Conservation (phyloP, 1,140 invertebrate species). For the Centruroides vittatus region DNA sequence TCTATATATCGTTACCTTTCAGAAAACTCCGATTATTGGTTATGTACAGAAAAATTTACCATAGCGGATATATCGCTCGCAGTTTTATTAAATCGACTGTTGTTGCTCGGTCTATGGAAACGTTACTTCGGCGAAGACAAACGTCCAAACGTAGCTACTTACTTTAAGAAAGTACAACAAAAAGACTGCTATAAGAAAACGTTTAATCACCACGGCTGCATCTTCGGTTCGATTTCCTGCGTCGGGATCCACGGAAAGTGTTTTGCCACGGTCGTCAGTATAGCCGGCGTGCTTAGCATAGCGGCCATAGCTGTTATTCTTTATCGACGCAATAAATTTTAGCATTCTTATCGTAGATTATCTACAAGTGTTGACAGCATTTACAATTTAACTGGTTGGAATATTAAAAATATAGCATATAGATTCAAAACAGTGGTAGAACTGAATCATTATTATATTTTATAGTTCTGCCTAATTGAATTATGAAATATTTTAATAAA, state of each 20-base stretch:
- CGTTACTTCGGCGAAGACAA: background rate
- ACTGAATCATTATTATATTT: too few species aligned
- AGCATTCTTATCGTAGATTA: too few species aligned
- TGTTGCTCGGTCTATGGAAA: background rate
- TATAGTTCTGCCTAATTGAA: too few species aligned
- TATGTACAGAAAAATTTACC: background rate
- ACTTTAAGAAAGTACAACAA: background rate
- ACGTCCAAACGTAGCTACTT: background rate
- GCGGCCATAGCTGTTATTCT: background rate
- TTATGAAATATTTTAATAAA: too few species aligned
- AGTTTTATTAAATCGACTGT: background rate
- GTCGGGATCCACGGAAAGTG: background rate
- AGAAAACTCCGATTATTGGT: background rate
- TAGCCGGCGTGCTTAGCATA: background rate
- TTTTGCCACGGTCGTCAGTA: background rate
- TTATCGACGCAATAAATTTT: background rate
- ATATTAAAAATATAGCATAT: too few species aligned
- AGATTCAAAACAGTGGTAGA: too few species aligned
- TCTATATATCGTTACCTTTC: background rate
- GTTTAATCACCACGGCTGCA: background rate
- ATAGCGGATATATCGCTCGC: background rate
- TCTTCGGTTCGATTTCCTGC: background rate
- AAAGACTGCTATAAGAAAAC: background rate
- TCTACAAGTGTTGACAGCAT: too few species aligned
- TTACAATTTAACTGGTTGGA: too few species aligned